Conservation (phyloP, 1,140 invertebrate species). For the Himalopsyche phryganea region DNA sequence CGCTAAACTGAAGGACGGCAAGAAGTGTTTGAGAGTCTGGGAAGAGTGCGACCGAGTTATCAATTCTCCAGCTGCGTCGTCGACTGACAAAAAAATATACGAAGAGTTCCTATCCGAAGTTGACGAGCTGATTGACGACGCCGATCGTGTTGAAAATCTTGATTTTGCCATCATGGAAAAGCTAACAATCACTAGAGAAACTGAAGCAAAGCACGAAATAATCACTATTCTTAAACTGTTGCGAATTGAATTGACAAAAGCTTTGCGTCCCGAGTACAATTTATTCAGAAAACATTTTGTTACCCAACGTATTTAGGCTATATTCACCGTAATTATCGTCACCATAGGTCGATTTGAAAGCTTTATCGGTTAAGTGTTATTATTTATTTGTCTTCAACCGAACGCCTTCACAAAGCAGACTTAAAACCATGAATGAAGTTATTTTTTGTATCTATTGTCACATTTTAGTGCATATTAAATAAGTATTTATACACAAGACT, state of each 20-base stretch:
- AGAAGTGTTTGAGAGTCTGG: slow-evolving; percentile 42
- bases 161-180: slow-evolving; percentile 47
- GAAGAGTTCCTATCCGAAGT: slow-evolving; percentile 32
- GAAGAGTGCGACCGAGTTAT: slow-evolving; percentile 44
- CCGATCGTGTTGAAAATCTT: slow-evolving; percentile 45
- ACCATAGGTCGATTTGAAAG: too few species aligned
- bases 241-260: slow-evolving; percentile 43
- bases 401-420: too few species aligned
- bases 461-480: too few species aligned
- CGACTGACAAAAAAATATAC: slow-evolving; percentile 38
- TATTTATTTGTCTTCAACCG: too few species aligned
- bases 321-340: too few species aligned
- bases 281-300: slow-evolving; percentile 44
- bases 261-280: slow-evolving; percentile 43
- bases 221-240: slow-evolving; percentile 41
- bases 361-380: too few species aligned
- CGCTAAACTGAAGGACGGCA: slow-evolving; percentile 43
- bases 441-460: too few species aligned
- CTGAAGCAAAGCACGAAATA: slow-evolving; percentile 43
- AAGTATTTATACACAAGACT: too few species aligned
- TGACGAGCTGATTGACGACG: slow-evolving; percentile 39
- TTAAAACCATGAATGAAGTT: too few species aligned
- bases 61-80: slow-evolving; percentile 31
- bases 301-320: slow-evolving; percentile 33
- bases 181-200: slow-evolving; percentile 39